phyloP scores from a whole-genome alignment of 2,113 vertebrate genomes.

The Athene noctua region DNA sequence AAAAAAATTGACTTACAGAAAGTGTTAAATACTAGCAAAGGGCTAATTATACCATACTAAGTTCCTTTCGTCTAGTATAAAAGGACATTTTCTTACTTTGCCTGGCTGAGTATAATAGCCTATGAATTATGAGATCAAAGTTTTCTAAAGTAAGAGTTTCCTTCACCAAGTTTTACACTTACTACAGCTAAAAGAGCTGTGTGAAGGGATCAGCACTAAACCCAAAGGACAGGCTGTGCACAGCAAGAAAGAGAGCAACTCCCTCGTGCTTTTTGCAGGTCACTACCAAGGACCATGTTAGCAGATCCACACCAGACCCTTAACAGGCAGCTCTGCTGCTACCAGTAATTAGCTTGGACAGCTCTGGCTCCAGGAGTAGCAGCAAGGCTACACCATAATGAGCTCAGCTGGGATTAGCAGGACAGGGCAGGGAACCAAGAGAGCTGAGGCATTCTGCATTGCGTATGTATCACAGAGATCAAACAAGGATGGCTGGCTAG shows the following conservation, averaged over 20 bases:
- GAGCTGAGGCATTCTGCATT: constrained; percentile 88
- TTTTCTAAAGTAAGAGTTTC: constrained; percentile 87
- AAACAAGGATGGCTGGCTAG: constrained; percentile 90
- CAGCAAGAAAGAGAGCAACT: constrained; percentile 85
- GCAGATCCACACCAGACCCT: constrained; percentile 90
- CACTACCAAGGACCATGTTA: constrained; percentile 91
- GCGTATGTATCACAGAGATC: constrained; percentile 87
- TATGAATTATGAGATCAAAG: constrained; percentile 84
- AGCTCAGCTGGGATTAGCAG: constrained; percentile 99
- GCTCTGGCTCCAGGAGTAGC: constrained; percentile 96
- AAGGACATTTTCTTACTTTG: constrained; percentile 70
- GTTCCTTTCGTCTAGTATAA: constrained; percentile 65
- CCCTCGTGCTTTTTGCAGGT: constrained; percentile 89
- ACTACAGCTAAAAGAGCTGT: constrained; percentile 82
- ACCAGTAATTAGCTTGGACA: constrained; percentile 99
- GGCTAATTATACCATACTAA: constrained; percentile 70
- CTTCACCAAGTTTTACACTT: constrained; percentile 88
- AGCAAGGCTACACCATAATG: constrained; percentile 99
- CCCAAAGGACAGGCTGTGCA: constrained; percentile 86
- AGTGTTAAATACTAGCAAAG: constrained; percentile 59
- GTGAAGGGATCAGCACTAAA: constrained; percentile 92
- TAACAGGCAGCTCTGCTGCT: constrained; percentile 96
- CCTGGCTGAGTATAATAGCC: constrained; percentile 75
- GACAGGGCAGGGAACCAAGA: constrained; percentile 94
- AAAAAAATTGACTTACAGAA: constrained; percentile 48